phyloP scores from a whole-genome alignment of 2,888 invertebrate species.

The Stenodema calcarata region DNA sequence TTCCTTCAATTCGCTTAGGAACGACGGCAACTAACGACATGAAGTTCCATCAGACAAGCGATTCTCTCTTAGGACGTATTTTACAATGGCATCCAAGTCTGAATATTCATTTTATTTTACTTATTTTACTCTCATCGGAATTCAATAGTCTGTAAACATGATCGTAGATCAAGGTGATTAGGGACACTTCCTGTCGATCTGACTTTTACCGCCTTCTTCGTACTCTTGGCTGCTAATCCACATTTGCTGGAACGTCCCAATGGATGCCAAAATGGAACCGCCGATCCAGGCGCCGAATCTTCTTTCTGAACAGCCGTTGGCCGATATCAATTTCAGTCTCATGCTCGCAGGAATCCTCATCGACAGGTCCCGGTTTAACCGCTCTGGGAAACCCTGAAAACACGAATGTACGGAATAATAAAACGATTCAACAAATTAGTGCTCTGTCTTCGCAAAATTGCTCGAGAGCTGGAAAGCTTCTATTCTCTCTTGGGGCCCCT shows the following conservation, averaged over 20 bases:
- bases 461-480: too few relatives aligned
- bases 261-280: slow-evolving; percentile 96
- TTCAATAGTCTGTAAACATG: background rate
- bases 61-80: too few relatives aligned
- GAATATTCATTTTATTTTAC: too few relatives aligned
- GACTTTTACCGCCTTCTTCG: slow-evolving; percentile 95
- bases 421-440: too few relatives aligned
- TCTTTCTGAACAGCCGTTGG: slow-evolving; percentile 88
- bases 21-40: too few relatives aligned
- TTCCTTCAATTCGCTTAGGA: too few relatives aligned
- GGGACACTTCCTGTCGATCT: slow-evolving; percentile 95
- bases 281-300: slow-evolving; percentile 98
- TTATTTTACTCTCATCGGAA: background rate
- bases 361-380: slow-evolving; percentile 85
- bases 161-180: slow-evolving; percentile 61
- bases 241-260: slow-evolving; percentile 99
- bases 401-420: too few relatives aligned
- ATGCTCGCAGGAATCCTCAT: slow-evolving; percentile 91
- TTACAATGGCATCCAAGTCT: too few relatives aligned
- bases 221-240: slow-evolving; percentile 99
- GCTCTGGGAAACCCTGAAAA: slow-evolving; percentile 85
- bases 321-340: slow-evolving; percentile 90
- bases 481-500: too few relatives aligned
- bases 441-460: too few relatives aligned
- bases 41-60: too few relatives aligned